These are phyloP conservation scores for Choloepus hoffmanni DNA, from an alignment of 2,113 vertebrate genomes.

Conservation along the genomic window DNA sequence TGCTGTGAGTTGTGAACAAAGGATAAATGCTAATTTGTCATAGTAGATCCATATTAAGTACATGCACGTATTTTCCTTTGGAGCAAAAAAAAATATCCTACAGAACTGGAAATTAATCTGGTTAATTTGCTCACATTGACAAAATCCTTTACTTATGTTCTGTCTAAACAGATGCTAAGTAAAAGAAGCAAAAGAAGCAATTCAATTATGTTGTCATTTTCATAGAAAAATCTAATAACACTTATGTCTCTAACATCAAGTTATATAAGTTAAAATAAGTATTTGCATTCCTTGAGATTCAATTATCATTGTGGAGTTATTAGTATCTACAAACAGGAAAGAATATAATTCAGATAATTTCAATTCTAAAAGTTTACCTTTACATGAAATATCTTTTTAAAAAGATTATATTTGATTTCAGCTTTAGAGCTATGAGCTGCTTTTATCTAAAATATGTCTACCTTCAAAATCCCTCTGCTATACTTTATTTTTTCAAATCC, in stretches of 20 bases:
- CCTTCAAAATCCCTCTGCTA: constrained; percentile 8
- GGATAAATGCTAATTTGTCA: constrained; percentile 47
- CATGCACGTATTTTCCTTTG: constrained; percentile 2
- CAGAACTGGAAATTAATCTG: constrained; percentile 45
- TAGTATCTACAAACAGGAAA: neutral
- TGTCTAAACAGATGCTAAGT: constrained; percentile 27
- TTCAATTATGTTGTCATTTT: neutral
- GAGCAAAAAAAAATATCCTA: constrained; percentile 14
- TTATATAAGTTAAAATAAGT: neutral
- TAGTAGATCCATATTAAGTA: neutral
- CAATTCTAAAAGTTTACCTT: neutral
- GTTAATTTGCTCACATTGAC: constrained; percentile 32
- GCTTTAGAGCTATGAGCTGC: neutral
- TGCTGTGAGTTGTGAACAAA: constrained; percentile 35
- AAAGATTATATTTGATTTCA: constrained; percentile 46
- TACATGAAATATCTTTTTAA: neutral
- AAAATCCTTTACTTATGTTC: constrained; percentile 17
- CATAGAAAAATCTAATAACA: constrained; percentile 6
- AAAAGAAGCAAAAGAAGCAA: constrained; percentile 9
- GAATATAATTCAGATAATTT: neutral
- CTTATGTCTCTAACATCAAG: neutral
- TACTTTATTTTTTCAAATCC: neutral
- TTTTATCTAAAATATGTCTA: neutral
- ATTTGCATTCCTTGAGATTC: neutral
- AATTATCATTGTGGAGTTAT: neutral